Conservation (phyloP, 2,888 invertebrate species). For the Parnassius mnemosyne region DNA sequence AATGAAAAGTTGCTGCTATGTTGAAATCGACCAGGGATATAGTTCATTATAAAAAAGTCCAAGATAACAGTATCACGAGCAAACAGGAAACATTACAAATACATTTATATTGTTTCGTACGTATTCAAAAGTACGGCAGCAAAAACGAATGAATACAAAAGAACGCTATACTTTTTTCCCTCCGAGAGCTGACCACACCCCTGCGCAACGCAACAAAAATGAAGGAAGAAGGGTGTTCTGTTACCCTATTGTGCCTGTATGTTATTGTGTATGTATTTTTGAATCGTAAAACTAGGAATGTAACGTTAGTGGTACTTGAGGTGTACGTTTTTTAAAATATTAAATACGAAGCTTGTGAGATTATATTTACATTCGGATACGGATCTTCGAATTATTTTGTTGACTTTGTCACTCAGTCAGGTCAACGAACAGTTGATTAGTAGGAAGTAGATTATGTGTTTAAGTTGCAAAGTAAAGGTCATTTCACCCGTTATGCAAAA, state of each 20-base stretch:
- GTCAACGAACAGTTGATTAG: too few species aligned
- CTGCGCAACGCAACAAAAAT: conserved; percentile 28
- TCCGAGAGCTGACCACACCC: conserved; percentile 30
- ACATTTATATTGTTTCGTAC: conserved; percentile 23
- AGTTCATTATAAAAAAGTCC: not conserved
- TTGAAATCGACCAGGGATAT: too few species aligned
- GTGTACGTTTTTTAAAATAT: conserved; percentile 5
- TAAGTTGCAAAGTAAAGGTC: too few species aligned
- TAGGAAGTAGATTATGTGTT: too few species aligned
- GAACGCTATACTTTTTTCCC: conserved; percentile 18
- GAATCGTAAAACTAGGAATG: conserved; percentile 4
- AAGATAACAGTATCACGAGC: conserved; percentile 4
- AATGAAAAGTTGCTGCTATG: too few species aligned
- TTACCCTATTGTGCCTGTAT: conserved; percentile 28
- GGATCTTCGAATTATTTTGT: too few species aligned
- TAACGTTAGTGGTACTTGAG: conserved; percentile 7
- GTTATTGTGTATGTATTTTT: conserved; percentile 28
- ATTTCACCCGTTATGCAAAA: too few species aligned
- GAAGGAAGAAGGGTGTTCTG: conserved; percentile 37
- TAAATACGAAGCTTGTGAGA: not conserved
- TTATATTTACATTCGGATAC: too few species aligned
- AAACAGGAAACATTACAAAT: conserved; percentile 24
- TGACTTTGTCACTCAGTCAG: too few species aligned
- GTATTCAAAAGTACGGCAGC: conserved; percentile 17
- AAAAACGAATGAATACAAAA: conserved; percentile 22